phyloP scores from a whole-genome alignment of 2,113 vertebrate genomes.

The Leptobrachium leishanense region DNA sequence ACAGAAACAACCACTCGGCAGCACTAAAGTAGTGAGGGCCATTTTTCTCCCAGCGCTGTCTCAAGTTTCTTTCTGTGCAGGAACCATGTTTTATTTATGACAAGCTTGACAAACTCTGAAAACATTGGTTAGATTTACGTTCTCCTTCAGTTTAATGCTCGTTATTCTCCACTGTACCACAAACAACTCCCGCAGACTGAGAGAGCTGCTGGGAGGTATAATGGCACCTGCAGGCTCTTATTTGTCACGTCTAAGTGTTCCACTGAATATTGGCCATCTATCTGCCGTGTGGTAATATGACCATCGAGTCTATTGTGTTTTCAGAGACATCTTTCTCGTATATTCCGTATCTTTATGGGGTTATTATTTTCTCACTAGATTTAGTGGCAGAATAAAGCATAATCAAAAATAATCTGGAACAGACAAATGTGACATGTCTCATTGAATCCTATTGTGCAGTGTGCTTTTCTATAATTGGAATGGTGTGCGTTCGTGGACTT shows the following conservation, averaged over 20 bases:
- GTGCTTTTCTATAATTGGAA: constrained; percentile 34
- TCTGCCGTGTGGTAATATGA: constrained; percentile 36
- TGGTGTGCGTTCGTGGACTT: constrained; percentile 8
- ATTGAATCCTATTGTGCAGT: constrained; percentile 41
- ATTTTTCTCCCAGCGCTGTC: constrained; percentile 36
- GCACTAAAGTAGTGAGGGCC: constrained; percentile 9
- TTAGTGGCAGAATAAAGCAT: constrained; percentile 37
- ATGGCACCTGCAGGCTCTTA: constrained; percentile 42
- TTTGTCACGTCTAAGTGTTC: constrained; percentile 47
- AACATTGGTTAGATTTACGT: constrained; percentile 46
- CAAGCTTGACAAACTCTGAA: constrained; percentile 38
- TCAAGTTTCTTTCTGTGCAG: constrained; percentile 34
- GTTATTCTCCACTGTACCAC: constrained; percentile 43
- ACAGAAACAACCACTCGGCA: constrained; percentile 18
- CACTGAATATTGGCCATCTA: constrained; percentile 43
- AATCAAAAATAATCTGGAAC: constrained; percentile 42
- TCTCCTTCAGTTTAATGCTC: constrained; percentile 41
- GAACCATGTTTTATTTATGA: constrained; percentile 47
- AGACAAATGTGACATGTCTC: constrained; percentile 44
- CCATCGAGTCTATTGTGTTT: constrained; percentile 32
- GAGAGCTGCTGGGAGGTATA: constrained; percentile 40
- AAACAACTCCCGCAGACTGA: constrained; percentile 38
- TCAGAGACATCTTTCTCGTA: constrained; percentile 29
- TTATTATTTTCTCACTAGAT: constrained; percentile 45
- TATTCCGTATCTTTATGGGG: constrained; percentile 39